A percentile compares a stretch with the other conserved stretches of the same genome.
These are phyloP conservation scores for Pandemis cinnamomeana DNA, from an alignment of 2,888 invertebrate genomes.

Conservation along the genomic window DNA sequence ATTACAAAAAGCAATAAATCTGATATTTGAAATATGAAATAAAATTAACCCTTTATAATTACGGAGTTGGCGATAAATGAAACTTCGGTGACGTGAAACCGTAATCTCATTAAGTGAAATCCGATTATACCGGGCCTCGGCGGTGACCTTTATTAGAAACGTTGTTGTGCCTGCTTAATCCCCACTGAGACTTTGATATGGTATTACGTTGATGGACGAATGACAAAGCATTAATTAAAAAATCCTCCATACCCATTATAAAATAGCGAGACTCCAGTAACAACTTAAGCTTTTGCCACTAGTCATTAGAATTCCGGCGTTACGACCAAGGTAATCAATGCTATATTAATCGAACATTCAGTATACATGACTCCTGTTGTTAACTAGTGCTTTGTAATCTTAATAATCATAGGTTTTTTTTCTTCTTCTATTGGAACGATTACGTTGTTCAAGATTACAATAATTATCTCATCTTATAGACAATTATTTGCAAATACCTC, in stretches of 20 bases:
- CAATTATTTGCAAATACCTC: constrained; percentile 35
- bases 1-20: not conserved
- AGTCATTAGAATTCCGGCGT: not conserved
- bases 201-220: constrained; percentile 45
- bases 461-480: constrained; percentile 31
- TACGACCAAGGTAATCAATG: not conserved
- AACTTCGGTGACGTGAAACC: constrained; percentile 33
- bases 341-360: not conserved
- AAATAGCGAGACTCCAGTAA: not conserved
- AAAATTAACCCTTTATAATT: constrained; percentile 2
- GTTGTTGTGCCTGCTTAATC: constrained; percentile 55
- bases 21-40: not conserved
- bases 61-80: constrained; percentile 14
- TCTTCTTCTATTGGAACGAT: constrained; percentile 1
- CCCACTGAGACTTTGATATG: constrained; percentile 41
- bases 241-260: constrained; percentile 5
- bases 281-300: not conserved
- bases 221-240: constrained; percentile 26
- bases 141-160: constrained; percentile 57
- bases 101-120: constrained; percentile 58
- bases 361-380: not conserved
- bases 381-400: not conserved
- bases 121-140: constrained; percentile 60
- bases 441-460: constrained; percentile 22
- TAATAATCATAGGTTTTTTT: not conserved